Conservation (phyloP, 2,888 invertebrate species). For the Macrostomum cliftonense region DNA sequence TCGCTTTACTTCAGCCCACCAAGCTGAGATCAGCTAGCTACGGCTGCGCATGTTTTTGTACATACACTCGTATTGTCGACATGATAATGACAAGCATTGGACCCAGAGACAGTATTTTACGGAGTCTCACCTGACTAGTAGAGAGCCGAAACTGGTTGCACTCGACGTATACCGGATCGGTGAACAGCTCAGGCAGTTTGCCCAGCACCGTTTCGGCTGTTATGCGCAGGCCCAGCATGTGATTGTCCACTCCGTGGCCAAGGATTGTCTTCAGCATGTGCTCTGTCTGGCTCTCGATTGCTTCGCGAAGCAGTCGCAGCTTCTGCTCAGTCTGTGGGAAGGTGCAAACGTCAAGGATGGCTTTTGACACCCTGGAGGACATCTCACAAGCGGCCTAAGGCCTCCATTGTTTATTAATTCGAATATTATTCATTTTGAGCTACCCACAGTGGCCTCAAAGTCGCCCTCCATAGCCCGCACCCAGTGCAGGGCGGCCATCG, state of each 20-base stretch:
- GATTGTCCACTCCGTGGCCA: slow-evolving; percentile 83
- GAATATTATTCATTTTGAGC: too few species aligned
- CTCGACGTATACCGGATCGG: slow-evolving; percentile 57
- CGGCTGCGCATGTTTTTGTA: too few species aligned
- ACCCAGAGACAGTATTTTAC: too few species aligned
- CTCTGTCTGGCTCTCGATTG: slow-evolving; percentile 69
- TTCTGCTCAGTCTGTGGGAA: slow-evolving; percentile 50
- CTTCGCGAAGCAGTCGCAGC: slow-evolving; percentile 59
- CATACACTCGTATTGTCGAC: too few species aligned
- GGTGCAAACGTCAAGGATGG: too few species aligned
- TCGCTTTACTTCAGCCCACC: too few species aligned
- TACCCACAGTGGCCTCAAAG: too few species aligned
- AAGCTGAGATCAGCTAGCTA: too few species aligned
- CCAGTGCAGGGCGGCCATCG: slow-evolving; percentile 69
- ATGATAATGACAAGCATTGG: too few species aligned
- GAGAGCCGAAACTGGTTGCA: slow-evolving; percentile 74
- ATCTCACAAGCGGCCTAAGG: too few species aligned
- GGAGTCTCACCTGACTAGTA: slow-evolving; percentile 68
- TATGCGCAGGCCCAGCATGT: slow-evolving; percentile 70
- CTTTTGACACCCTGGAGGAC: too few species aligned
- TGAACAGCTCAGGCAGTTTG: slow-evolving; percentile 57
- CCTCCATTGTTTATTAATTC: too few species aligned
- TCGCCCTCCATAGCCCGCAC: slow-evolving; percentile 57
- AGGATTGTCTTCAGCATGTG: slow-evolving; percentile 80
- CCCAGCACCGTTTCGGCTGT: slow-evolving; percentile 45